phyloP scores from a whole-genome alignment of 1,140 invertebrate genomes.

The Choristoneura fumiferana region DNA sequence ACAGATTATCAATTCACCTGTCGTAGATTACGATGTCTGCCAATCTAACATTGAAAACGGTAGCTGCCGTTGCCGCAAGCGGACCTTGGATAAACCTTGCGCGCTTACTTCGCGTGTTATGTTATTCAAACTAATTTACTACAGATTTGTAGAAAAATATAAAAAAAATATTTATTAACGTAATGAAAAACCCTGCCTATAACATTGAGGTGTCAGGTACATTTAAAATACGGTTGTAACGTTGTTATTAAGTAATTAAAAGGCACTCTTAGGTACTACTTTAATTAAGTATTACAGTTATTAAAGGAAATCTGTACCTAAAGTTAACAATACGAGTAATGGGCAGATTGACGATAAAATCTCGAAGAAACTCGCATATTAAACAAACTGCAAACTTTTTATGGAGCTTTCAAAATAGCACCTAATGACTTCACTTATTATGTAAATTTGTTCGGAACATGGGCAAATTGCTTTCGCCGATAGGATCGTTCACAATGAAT shows the following conservation, averaged over 20 bases:
- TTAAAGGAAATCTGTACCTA: no score
- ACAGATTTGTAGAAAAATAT: background rate
- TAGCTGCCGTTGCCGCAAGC: no score
- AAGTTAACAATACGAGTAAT: no score
- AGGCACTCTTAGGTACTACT: no score
- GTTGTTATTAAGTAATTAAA: background rate
- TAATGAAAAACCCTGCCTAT: background rate
- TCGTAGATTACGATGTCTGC: no score
- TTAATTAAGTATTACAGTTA: no score
- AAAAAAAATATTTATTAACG: background rate
- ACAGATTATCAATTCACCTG: no score
- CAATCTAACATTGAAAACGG: no score
- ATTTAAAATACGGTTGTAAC: background rate
- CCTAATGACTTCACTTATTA: slow-evolving; percentile 3
- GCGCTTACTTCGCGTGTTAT: background rate
- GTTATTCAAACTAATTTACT: background rate
- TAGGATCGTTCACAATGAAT: background rate
- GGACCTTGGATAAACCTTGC: no score
- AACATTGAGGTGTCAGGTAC: background rate
- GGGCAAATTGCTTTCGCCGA: slow-evolving; percentile 6
- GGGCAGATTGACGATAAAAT: background rate
- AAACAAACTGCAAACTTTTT: background rate
- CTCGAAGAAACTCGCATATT: background rate
- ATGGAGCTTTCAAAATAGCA: slow-evolving; percentile 1
- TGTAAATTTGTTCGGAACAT: slow-evolving; percentile 3